Evolutionary conservation across 1,140 invertebrate genomes (phyloP).

Genomic region (Calephelis nemesis): DNA sequence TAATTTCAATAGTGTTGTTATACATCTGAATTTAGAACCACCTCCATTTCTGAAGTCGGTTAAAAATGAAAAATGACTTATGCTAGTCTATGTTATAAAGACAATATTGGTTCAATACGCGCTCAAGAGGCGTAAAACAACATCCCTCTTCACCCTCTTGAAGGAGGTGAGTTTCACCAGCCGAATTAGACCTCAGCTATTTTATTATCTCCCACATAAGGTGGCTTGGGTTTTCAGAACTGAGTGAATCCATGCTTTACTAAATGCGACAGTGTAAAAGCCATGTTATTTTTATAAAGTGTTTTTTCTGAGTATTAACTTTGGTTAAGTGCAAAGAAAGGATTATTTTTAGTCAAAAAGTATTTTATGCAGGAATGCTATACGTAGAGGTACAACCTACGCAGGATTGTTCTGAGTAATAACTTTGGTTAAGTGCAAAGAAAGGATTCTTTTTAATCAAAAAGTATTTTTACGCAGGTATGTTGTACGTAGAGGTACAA

Average conservation of each 20-base stretch:
- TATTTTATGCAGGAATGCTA: too few species aligned
- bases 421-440: too few species aligned
- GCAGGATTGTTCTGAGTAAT: too few species aligned
- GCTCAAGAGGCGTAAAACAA: slow-evolving; percentile 62
- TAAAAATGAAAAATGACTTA: slow-evolving; percentile 60
- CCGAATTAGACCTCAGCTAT: slow-evolving; percentile 41
- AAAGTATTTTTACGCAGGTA: too few species aligned
- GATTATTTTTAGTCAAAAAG: too few species aligned
- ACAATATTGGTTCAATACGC: slow-evolving; percentile 72
- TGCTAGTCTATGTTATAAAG: slow-evolving; percentile 65
- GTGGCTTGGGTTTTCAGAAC: slow-evolving; percentile 17
- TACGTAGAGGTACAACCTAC: too few species aligned
- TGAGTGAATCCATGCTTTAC: slow-evolving; percentile 27
- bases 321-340: too few species aligned
- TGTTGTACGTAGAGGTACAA: too few species aligned
- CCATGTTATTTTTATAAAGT: background rate
- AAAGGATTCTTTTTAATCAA: too few species aligned
- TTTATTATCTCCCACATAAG: slow-evolving; percentile 34
- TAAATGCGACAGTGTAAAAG: slow-evolving; percentile 26
- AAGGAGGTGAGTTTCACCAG: slow-evolving; percentile 37
- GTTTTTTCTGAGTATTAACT: background rate
- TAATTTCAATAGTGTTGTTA: too few species aligned
- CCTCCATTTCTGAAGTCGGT: too few species aligned
- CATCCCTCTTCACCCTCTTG: slow-evolving; percentile 38
- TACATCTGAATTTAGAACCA: too few species aligned